Conservation (phyloP, 2,888 invertebrate genomes). For the Cryptocephalus primarius region DNA sequence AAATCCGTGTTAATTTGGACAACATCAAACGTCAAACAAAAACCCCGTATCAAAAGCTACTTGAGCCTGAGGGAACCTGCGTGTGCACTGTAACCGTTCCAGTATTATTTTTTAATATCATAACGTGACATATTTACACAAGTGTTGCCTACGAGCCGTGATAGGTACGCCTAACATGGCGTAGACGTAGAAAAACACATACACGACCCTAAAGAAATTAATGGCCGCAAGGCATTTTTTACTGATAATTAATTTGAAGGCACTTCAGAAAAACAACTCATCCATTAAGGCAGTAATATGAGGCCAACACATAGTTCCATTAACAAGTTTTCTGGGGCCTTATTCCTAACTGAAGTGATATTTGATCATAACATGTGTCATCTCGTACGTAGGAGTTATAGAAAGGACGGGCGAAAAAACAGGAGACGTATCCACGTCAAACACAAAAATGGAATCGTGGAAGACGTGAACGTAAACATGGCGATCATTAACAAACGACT, state of each 20-base stretch:
- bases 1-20: too few species aligned
- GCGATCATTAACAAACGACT: too few species aligned
- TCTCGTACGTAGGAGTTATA: constrained; percentile 21
- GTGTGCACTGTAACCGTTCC: not conserved
- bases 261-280: constrained; percentile 34
- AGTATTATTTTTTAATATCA: constrained; percentile 4
- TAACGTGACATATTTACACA: constrained; percentile 12
- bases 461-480: too few species aligned
- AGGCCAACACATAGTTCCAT: constrained; percentile 28
- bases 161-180: constrained; percentile 7
- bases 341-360: constrained; percentile 20
- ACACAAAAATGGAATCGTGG: too few species aligned
- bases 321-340: constrained; percentile 26
- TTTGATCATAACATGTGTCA: constrained; percentile 31
- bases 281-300: constrained; percentile 34
- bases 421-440: too few species aligned
- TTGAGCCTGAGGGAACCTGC: too few species aligned
- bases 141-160: constrained; percentile 9
- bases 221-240: constrained; percentile 16
- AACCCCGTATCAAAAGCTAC: too few species aligned
- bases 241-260: constrained; percentile 33
- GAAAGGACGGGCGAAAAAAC: constrained; percentile 6
- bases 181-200: constrained; percentile 10
- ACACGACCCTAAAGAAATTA: constrained; percentile 10
- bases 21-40: too few species aligned